Conservation (phyloP, 2,797 vertebrate genomes). For the Glyptemys insculpta region DNA sequence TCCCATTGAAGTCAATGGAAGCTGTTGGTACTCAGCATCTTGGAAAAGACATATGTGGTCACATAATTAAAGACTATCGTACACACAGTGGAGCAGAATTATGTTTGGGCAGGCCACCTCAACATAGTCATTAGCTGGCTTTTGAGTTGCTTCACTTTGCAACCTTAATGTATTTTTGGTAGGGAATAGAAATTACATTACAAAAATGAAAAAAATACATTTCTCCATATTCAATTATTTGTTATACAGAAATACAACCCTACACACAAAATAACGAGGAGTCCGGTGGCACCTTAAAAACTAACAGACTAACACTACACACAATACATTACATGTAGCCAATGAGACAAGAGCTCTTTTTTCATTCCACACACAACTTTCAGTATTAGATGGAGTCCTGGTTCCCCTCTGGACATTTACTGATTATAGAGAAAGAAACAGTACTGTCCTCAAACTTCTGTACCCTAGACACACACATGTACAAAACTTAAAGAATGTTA, state of each 20-base stretch:
- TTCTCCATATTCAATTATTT: neutral
- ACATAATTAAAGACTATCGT: neutral
- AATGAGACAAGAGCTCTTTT: too few relatives aligned
- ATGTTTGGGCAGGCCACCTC: neutral
- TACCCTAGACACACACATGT: neutral
- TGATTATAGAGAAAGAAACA: neutral
- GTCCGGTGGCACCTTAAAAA: too few relatives aligned
- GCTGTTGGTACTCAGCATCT: neutral
- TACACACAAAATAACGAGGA: neutral
- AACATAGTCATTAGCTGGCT: rapidly evolving
- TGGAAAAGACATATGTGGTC: neutral
- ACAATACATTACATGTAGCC: neutral
- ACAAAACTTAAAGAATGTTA: neutral
- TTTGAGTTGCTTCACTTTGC: neutral
- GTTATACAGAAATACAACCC: neutral
- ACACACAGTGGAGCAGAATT: neutral
- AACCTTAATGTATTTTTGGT: neutral
- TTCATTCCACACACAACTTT: neutral
- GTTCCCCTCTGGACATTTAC: neutral
- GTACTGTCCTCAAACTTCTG: neutral
- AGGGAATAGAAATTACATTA: neutral
- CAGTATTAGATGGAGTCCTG: neutral
- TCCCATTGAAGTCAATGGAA: neutral
- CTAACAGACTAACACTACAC: neutral
- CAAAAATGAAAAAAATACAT: neutral